A percentile compares a stretch with the other conserved stretches of the same genome.
phyloP scores from a whole-genome alignment of 1,140 invertebrate genomes.

The Trialeurodes vaporariorum region DNA sequence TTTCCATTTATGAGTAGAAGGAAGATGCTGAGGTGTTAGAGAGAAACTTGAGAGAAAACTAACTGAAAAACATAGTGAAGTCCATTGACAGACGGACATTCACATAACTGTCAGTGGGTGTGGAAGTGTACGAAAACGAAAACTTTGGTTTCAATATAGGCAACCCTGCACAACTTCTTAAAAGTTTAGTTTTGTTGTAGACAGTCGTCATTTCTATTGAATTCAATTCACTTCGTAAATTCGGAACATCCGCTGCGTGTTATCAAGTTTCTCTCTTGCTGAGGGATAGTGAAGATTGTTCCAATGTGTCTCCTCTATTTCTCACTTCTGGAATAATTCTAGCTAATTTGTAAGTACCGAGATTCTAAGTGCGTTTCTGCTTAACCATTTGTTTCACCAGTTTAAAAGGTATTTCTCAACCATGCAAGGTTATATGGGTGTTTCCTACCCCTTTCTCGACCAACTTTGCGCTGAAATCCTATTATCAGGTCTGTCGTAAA shows the following conservation, averaged over 20 bases:
- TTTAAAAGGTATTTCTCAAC: not conserved
- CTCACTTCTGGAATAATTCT: not conserved
- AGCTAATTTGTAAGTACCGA: not conserved
- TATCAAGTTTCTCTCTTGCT: not conserved
- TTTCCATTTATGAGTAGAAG: too few species aligned
- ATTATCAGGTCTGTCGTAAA: not conserved
- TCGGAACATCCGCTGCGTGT: not conserved
- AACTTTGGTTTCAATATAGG: too few species aligned
- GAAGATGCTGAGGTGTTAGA: too few species aligned
- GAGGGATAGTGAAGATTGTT: not conserved
- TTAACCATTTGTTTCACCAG: not conserved
- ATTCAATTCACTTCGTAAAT: not conserved
- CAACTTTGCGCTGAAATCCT: not conserved
- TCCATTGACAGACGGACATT: too few species aligned
- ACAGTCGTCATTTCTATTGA: too few species aligned
- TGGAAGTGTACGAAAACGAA: too few species aligned
- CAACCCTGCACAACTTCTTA: too few species aligned
- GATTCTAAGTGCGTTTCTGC: not conserved
- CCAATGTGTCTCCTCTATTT: not conserved
- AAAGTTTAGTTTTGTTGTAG: too few species aligned
- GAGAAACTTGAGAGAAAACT: too few species aligned
- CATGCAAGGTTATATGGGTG: not conserved
- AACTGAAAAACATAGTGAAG: too few species aligned
- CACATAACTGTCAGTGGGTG: too few species aligned
- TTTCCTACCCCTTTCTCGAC: not conserved